Percentiles rank a stretch among this genome's conserved stretches.
These are phyloP conservation scores for Latrodectus hesperus DNA, from an alignment of 2,888 invertebrate genomes.

Conservation along the genomic window DNA sequence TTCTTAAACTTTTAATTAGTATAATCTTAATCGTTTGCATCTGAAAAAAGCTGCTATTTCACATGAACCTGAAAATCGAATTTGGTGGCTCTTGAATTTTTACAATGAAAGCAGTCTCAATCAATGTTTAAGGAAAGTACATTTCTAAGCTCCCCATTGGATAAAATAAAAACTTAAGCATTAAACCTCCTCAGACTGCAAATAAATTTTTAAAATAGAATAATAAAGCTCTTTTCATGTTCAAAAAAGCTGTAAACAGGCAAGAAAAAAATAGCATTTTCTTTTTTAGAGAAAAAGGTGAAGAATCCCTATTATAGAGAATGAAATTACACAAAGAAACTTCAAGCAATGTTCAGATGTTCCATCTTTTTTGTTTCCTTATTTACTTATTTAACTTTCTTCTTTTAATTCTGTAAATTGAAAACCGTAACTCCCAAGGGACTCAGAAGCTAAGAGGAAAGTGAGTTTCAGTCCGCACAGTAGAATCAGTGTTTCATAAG, in stretches of 20 bases:
- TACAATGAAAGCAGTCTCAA: too few species aligned
- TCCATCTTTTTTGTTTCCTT: conserved; percentile 18
- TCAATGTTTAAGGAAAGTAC: too few species aligned
- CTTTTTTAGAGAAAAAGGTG: conserved; percentile 19
- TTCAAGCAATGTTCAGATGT: conserved; percentile 25
- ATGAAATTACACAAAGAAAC: conserved; percentile 44
- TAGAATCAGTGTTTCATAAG: conserved; percentile 44
- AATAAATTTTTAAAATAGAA: conserved; percentile 45
- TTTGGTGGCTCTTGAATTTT: too few species aligned
- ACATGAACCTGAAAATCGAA: too few species aligned
- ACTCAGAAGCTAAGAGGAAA: conserved; percentile 23
- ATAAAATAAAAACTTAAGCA: conserved; percentile 38
- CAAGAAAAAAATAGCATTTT: conserved; percentile 12
- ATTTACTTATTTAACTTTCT: conserved; percentile 57
- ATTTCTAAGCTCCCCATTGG: conserved; percentile 9
- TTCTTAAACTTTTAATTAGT: too few species aligned
- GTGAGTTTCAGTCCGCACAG: conserved; percentile 29
- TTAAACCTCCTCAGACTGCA: conserved; percentile 25
- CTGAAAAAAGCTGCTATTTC: too few species aligned
- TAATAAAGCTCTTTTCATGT: conserved; percentile 32
- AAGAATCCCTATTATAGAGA: conserved; percentile 50
- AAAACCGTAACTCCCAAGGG: conserved; percentile 38
- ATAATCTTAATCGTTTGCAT: too few species aligned
- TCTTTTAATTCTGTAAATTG: conserved; percentile 61
- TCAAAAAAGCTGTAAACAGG: conserved; percentile 38